Evolutionary conservation across 2,797 vertebrate genomes (phyloP).

Genomic region (Chelonia mydas): DNA sequence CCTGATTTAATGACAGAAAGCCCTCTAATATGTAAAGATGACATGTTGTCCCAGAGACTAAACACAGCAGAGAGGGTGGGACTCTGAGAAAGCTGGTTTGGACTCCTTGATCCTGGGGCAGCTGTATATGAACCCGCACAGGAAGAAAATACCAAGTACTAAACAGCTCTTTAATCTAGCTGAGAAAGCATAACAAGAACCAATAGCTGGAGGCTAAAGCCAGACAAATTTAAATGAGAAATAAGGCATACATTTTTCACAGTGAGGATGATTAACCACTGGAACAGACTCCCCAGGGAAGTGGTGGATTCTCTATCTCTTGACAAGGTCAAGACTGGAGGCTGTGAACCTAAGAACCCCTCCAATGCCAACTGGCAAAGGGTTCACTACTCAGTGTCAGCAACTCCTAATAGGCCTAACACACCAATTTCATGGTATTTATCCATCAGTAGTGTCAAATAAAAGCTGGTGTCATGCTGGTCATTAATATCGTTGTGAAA

Average conservation of each 20-base stretch:
- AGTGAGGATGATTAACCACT: not conserved
- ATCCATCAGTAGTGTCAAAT: not conserved
- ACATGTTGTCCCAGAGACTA: not conserved
- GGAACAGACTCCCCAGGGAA: not conserved
- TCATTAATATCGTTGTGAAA: not conserved
- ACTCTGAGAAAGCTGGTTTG: not conserved
- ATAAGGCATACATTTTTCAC: not conserved
- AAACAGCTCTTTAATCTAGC: not conserved
- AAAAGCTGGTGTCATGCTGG: not conserved
- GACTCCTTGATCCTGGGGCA: not conserved
- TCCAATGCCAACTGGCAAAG: not conserved
- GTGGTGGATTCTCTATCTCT: not conserved
- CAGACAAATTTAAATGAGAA: not conserved
- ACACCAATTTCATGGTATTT: not conserved
- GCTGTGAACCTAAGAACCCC: not conserved
- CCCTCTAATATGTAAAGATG: not conserved
- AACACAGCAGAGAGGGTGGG: not conserved
- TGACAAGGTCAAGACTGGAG: not conserved
- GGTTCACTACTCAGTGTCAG: not conserved
- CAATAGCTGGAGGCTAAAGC: not conserved
- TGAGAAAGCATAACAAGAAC: not conserved
- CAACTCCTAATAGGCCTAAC: not conserved
- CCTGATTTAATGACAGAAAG: not conserved
- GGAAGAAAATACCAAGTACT: not conserved
- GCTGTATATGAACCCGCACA: not conserved